A percentile compares a stretch with the other conserved stretches of the same genome.
These are phyloP conservation scores for Archaeoteleia sp. DNA, from an alignment of 2,888 invertebrate genomes.

Conservation along the genomic window DNA sequence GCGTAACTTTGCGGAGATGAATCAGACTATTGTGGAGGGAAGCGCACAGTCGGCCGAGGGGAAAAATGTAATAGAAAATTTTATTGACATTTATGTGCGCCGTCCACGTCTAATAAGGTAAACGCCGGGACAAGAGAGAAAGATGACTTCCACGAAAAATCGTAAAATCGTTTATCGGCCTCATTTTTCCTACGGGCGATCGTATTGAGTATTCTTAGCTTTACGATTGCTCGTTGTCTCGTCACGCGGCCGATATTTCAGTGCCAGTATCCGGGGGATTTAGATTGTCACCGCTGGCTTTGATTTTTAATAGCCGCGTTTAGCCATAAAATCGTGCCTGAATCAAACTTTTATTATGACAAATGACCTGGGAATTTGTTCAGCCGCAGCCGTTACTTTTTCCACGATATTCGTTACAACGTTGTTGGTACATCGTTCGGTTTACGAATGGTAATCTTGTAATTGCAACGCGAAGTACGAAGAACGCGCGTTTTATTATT, in stretches of 20 bases:
- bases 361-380: slow-evolving; percentile 26
- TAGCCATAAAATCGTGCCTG: slow-evolving; percentile 41
- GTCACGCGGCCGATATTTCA: slow-evolving; percentile 45
- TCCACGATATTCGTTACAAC: slow-evolving; percentile 10
- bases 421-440: slow-evolving; percentile 5
- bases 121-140: slow-evolving; percentile 4
- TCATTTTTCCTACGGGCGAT: slow-evolving; percentile 38
- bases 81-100: slow-evolving; percentile 35
- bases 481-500: slow-evolving; percentile 15
- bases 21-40: slow-evolving; percentile 45
- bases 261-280: slow-evolving; percentile 28
- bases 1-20: no score
- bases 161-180: slow-evolving; percentile 61
- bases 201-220: slow-evolving; percentile 26
- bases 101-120: slow-evolving; percentile 8
- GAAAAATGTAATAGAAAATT: slow-evolving; percentile 46
- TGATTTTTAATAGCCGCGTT: slow-evolving; percentile 45
- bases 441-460: no score
- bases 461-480: no score
- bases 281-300: slow-evolving; percentile 44
- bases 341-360: slow-evolving; percentile 42
- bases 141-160: slow-evolving; percentile 54
- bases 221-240: slow-evolving; percentile 53
- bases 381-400: slow-evolving; percentile 25
- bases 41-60: slow-evolving; percentile 37